Evolutionary conservation across 2,888 invertebrate species (phyloP).

Genomic region (Amiota minor): DNA sequence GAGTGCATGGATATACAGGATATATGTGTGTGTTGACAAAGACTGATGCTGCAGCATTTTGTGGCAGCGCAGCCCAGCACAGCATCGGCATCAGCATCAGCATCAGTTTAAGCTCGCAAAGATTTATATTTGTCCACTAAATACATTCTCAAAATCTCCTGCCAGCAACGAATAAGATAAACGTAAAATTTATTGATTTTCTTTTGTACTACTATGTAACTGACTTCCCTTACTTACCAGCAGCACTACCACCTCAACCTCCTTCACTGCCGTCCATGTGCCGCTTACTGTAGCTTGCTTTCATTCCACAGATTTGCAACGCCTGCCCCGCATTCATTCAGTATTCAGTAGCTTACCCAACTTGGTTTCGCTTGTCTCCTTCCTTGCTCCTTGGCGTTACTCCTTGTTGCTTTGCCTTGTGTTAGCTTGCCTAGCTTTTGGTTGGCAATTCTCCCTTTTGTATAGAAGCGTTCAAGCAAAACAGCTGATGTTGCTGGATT

Average conservation of each 20-base stretch:
- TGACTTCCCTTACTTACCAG: slow-evolving; percentile 17
- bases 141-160: slow-evolving; percentile 42
- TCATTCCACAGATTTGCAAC: neutral
- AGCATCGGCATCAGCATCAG: slow-evolving; percentile 29
- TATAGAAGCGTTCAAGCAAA: slow-evolving; percentile 60
- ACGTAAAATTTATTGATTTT: slow-evolving; percentile 64
- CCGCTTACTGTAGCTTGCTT: neutral
- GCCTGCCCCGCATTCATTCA: slow-evolving; percentile 43
- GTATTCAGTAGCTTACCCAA: slow-evolving; percentile 49
- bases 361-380: too few species aligned
- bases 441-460: slow-evolving; percentile 33
- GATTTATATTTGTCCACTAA: slow-evolving; percentile 61
- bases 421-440: slow-evolving; percentile 36
- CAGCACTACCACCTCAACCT: neutral
- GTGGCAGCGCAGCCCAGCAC: too few species aligned
- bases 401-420: slow-evolving; percentile 4
- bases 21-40: neutral
- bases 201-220: slow-evolving; percentile 48
- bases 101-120: slow-evolving; percentile 57
- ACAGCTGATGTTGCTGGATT: slow-evolving; percentile 48
- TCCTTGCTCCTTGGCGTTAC: too few species aligned
- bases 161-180: slow-evolving; percentile 46
- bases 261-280: neutral
- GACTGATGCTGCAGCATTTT: too few species aligned
- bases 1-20: too few species aligned